phyloP scores from a whole-genome alignment of 2,888 invertebrate genomes.

The Plagiodera versicolora region DNA sequence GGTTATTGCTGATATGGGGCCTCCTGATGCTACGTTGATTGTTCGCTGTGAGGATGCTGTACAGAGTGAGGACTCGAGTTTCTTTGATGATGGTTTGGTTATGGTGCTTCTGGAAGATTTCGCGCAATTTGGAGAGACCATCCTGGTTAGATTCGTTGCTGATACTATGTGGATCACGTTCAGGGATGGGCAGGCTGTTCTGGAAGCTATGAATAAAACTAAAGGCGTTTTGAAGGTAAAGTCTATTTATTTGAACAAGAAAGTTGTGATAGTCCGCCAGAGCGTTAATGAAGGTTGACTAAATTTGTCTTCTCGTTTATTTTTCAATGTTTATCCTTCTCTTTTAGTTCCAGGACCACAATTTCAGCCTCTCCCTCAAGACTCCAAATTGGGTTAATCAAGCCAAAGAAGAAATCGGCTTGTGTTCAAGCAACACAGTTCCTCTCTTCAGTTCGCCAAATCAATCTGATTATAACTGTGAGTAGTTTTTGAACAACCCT shows the following conservation, averaged over 20 bases:
- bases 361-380: conserved; percentile 73
- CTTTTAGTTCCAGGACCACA: conserved; percentile 67
- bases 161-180: conserved; percentile 92
- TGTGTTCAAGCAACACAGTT: conserved; percentile 84
- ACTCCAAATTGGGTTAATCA: conserved; percentile 84
- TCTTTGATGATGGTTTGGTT: conserved; percentile 82
- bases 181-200: conserved; percentile 84
- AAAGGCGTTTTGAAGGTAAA: conserved; percentile 37
- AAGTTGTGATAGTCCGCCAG: too few species aligned
- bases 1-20: conserved; percentile 85
- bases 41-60: conserved; percentile 56
- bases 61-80: conserved; percentile 55
- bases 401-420: conserved; percentile 78
- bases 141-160: conserved; percentile 87
- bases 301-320: conserved; percentile 1
- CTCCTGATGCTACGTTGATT: conserved; percentile 92
- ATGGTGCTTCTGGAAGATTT: conserved; percentile 78
- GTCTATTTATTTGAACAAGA: too few species aligned
- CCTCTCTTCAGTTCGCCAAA: conserved; percentile 61
- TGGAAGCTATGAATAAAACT: conserved; percentile 63
- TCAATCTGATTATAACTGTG: conserved; percentile 53
- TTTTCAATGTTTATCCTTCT: conserved; percentile 8
- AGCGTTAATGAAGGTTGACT: neutral
- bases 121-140: conserved; percentile 84
- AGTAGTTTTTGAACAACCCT: conserved; percentile 35